phyloP scores from a whole-genome alignment of 2,888 invertebrate genomes.

The Cetonia aurata region DNA sequence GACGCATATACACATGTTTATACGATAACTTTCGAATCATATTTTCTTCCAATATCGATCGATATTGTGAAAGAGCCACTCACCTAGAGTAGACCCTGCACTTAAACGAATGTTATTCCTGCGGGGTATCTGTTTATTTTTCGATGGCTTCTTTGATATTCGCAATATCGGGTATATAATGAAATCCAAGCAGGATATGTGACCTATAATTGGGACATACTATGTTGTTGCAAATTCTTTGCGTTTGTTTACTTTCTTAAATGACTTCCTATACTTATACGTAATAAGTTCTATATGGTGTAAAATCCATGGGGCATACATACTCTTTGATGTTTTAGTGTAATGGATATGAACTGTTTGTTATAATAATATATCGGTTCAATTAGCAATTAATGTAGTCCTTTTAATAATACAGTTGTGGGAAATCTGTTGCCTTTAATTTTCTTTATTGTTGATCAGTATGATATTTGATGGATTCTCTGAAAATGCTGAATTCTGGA shows the following conservation, averaged over 20 bases:
- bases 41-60: constrained; percentile 20
- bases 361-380: no score
- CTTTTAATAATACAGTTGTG: no score
- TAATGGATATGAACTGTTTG: no score
- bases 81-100: not conserved
- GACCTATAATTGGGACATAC: constrained; percentile 31
- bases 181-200: constrained; percentile 33
- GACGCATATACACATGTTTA: constrained; percentile 3
- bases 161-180: constrained; percentile 20
- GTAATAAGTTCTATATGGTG: no score
- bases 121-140: constrained; percentile 10
- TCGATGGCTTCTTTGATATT: constrained; percentile 27
- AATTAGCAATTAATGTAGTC: no score
- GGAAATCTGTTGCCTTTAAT: no score
- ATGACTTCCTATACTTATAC: constrained; percentile 28
- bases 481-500: no score
- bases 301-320: no score
- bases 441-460: no score
- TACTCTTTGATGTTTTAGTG: no score
- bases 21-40: constrained; percentile 13
- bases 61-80: constrained; percentile 21
- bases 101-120: constrained; percentile 20
- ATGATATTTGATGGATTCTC: no score
- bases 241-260: constrained; percentile 24
- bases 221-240: constrained; percentile 34